Evolutionary conservation across 1,140 invertebrate genomes (phyloP), one percentile per base, ranked within the genome.

Genomic region (Drosophila pseudoananassae): DNA sequence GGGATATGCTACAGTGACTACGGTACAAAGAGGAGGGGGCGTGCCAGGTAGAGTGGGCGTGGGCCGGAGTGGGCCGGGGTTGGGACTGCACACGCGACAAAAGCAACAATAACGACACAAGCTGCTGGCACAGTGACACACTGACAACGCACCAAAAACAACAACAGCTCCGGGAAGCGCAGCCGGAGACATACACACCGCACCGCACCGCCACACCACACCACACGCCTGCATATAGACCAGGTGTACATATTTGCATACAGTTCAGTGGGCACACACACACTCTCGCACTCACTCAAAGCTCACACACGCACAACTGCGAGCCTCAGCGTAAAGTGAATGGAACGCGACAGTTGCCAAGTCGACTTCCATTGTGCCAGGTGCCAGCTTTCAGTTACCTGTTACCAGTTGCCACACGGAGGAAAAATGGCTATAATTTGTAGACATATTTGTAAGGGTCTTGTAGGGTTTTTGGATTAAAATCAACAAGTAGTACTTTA

Each of bases 171-270:
- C 25, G 5, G 25, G 25, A 27, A 27, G 25, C 25, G 25, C 46
- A 63, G 17, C 31, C 17, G 25, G 25, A 60, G 45, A 49, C 20
- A 7, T 25, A 20, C 29, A 51, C 47, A n/a, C 3, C 36, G 8
- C 40, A 43, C 40, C 40, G 14, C 49, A 31, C 31, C 31, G 4
- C 10, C 31, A 29, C 36, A 14, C 51, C 20, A 29, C 43, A 25
- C 29, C 51, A 31, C 69, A 71, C 68, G 54, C 70, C 70, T 73
- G 71, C 52, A 56, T 65, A 57, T 75, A 65, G 55, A 46, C 51
- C 78, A 59, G 65, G 54, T 82, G 78, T 78, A 88, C 83, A 87
- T 87, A 87, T 87, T 87, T 88, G 85, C 82, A 78, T 76, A 87
- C 83, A 87, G 82, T 88, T 85, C 82, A 87, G 53, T 81, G 83